These are phyloP conservation scores for Pristionchus fissidentatus DNA, from an alignment of 2,888 invertebrate species.

Conservation along the genomic window DNA sequence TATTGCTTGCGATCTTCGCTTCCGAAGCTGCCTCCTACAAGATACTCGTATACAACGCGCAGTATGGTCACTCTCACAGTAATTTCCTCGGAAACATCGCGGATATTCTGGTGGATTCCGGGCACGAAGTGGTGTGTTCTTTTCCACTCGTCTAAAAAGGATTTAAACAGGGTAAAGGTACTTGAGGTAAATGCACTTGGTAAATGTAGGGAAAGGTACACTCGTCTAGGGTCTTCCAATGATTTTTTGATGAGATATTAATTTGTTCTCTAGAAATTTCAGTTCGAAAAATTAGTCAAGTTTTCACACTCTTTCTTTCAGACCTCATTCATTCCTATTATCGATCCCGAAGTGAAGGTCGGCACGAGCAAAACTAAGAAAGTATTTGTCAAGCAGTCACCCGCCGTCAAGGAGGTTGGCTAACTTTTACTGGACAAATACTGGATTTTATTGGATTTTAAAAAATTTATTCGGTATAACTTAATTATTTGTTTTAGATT, in stretches of 20 bases:
- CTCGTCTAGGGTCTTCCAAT: no score
- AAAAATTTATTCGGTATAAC: neutral
- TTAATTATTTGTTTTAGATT: neutral
- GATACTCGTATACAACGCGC: conserved; percentile 32
- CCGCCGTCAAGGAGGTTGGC: neutral
- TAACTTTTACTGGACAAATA: neutral
- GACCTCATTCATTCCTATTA: conserved; percentile 19
- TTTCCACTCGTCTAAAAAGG: no score
- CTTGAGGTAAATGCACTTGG: neutral
- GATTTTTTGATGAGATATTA: no score
- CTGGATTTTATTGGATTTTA: neutral
- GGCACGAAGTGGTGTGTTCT: conserved; percentile 25
- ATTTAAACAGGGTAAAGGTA: neutral
- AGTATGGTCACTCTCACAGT: conserved; percentile 15
- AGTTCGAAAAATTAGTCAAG: no score
- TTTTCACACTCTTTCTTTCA: neutral
- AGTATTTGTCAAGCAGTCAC: neutral
- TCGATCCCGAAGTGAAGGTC: neutral
- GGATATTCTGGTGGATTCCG: conserved; percentile 24
- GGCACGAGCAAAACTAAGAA: conserved; percentile 7
- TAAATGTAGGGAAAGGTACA: neutral
- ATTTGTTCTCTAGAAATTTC: no score
- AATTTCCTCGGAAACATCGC: conserved; percentile 37
- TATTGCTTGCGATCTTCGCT: neutral
- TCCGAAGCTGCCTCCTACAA: neutral